Evolutionary conservation across 2,888 invertebrate genomes (phyloP).

Genomic region (Parnassius smintheus): DNA sequence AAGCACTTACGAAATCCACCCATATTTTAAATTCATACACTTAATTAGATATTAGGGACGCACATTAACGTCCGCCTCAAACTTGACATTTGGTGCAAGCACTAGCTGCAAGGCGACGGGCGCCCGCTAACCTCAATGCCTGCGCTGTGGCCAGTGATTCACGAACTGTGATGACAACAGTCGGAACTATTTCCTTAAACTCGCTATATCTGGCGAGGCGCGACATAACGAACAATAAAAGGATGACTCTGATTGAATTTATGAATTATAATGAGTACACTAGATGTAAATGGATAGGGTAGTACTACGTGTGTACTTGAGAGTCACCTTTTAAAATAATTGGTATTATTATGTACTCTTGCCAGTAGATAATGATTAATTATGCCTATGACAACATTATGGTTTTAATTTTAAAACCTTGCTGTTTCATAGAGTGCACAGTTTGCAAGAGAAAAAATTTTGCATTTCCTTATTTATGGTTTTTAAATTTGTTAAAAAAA

Average conservation of each 20-base stretch:
- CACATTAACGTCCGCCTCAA: neutral
- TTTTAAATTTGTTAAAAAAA: neutral
- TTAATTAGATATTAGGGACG: neutral
- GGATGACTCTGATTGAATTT: constrained; percentile 28
- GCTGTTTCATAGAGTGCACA: no score
- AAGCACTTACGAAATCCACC: neutral
- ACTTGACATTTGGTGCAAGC: neutral
- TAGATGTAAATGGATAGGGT: neutral
- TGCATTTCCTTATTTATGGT: no score
- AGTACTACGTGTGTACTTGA: no score
- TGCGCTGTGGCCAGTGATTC: constrained; percentile 47
- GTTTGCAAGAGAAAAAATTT: no score
- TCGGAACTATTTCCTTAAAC: constrained; percentile 26
- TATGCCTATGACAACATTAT: no score
- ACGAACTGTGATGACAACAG: constrained; percentile 41
- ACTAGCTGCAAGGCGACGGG: neutral
- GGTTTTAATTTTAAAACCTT: no score
- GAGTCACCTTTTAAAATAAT: no score
- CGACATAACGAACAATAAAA: constrained; percentile 21
- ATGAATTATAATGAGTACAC: constrained; percentile 17
- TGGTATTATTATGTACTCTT: no score
- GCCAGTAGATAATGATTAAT: no score
- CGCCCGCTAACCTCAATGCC: constrained; percentile 1
- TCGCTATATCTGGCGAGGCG: constrained; percentile 26
- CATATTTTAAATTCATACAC: neutral